Evolutionary conservation across 2,797 vertebrate genomes (phyloP).

Genomic region (Loris lydekkerianus): DNA sequence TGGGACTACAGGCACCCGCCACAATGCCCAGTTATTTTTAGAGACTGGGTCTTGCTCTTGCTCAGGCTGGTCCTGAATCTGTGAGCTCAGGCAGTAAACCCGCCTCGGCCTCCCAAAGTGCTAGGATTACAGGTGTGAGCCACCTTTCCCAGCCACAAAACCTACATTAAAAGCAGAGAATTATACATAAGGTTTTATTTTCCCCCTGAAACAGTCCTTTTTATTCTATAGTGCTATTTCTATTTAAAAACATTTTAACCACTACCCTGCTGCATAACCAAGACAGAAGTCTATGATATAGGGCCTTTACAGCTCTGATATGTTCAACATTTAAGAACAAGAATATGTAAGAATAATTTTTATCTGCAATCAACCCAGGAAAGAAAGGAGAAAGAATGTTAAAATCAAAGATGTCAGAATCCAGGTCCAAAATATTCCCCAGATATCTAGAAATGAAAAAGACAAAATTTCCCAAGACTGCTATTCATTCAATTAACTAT

Average conservation of each 20-base stretch:
- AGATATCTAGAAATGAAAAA: constrained; percentile 9
- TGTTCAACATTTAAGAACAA: not conserved
- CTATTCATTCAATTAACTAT: not conserved
- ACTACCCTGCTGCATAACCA: not conserved
- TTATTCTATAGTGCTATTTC: not conserved
- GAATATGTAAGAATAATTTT: not conserved
- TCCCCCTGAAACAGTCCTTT: not conserved
- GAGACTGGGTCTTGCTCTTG: too few species aligned
- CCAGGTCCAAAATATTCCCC: not conserved
- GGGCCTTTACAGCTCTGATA: not conserved
- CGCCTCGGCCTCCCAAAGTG: too few species aligned
- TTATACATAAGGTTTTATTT: not conserved
- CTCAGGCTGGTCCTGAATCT: too few species aligned
- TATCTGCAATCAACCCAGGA: not conserved
- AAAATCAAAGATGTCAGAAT: constrained; percentile 17
- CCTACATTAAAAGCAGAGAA: not conserved
- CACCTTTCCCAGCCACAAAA: not conserved
- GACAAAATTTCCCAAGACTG: not conserved
- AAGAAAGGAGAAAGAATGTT: constrained; percentile 4
- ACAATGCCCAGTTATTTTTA: too few species aligned
- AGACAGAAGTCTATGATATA: not conserved
- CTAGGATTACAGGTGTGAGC: too few species aligned
- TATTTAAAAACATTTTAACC: constrained; percentile 5
- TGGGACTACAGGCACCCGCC: too few species aligned
- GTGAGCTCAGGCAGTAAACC: too few species aligned